Conservation (phyloP, 2,113 vertebrate genomes). For the Albula goreensis region DNA sequence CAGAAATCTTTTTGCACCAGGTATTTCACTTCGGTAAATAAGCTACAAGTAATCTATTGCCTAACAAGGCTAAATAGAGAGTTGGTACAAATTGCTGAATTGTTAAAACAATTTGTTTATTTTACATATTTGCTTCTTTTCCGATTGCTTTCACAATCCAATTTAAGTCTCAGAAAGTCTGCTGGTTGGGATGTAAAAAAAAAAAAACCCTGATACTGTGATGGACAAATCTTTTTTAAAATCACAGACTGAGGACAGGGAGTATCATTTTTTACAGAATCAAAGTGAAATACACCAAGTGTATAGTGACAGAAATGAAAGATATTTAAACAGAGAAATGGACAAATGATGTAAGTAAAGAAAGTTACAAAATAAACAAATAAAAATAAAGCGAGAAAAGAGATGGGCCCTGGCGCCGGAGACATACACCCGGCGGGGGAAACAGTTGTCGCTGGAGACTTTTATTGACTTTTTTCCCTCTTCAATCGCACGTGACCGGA, state of each 20-base stretch:
- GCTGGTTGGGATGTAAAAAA: background rate
- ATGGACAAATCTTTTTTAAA: background rate
- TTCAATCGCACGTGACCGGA: constrained; percentile 65
- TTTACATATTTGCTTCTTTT: background rate
- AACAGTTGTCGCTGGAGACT: constrained; percentile 78
- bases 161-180: background rate
- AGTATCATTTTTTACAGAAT: background rate
- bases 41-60: background rate
- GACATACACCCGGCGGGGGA: constrained; percentile 70
- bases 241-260: background rate
- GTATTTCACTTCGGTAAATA: constrained; percentile 15
- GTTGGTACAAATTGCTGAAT: background rate
- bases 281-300: background rate
- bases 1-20: constrained; percentile 6
- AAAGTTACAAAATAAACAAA: constrained; percentile 68
- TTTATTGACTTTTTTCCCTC: constrained; percentile 71
- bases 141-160: background rate
- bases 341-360: constrained; percentile 52
- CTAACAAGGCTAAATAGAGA: background rate
- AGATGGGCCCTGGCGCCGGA: constrained; percentile 65
- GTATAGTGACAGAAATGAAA: background rate
- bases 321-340: constrained; percentile 19
- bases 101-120: background rate
- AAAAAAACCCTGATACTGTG: background rate
- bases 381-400: constrained; percentile 64